Base-by-base conservation (phyloP, 2,797 vertebrate species). In the Micrastur ruficollis region DNA sequence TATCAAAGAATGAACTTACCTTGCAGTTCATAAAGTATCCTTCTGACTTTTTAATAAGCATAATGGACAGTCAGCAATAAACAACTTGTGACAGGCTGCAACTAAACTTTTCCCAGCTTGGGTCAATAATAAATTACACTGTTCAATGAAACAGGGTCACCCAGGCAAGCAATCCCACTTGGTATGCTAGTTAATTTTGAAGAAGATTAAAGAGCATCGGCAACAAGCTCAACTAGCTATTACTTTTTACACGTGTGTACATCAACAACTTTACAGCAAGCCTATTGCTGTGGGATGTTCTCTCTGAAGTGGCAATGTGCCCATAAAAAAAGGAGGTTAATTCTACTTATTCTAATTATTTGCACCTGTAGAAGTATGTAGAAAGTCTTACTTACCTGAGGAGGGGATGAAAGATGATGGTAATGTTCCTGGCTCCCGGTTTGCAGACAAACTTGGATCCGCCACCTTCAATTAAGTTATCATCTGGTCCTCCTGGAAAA, bases 391-490 rank as follows among this genome's bases (percentile, higher is more conserved):
- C 89, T 96, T 99, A 99, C 99, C 99, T 99, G 94, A 99, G 98
- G 89, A 99, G 98, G 34, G 99, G 99, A 96, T 99, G 99, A 86
- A 99, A 99, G 98, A 99, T 99, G 90, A 99, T 98, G 0, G 99
- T 99, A 95, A 99, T 99, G 97, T 99, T 99, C 93, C 99, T 98
- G 71, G 99, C 99, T 96, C 99, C 99, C 1, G 99, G 99, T 95
- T 99, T 99, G 96, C 99, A 99, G 91, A 99, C 98, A 98, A 99
- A 99, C 97, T 99, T 99, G 96, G 99, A 99, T 95, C 99, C 99
- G 8, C 99, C 99, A 59, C 99, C 99, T 98, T 99, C 99, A 36
- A 99, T 99, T 97, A 99, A 98, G 97, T 99, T 99, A 98, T 99
- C 99, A 92, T 99, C 99, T 7, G 99, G 99, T 42, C 99, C 99